These are phyloP conservation scores for Mesochorus sp. DNA, from an alignment of 2,888 invertebrate species.

Conservation along the genomic window DNA sequence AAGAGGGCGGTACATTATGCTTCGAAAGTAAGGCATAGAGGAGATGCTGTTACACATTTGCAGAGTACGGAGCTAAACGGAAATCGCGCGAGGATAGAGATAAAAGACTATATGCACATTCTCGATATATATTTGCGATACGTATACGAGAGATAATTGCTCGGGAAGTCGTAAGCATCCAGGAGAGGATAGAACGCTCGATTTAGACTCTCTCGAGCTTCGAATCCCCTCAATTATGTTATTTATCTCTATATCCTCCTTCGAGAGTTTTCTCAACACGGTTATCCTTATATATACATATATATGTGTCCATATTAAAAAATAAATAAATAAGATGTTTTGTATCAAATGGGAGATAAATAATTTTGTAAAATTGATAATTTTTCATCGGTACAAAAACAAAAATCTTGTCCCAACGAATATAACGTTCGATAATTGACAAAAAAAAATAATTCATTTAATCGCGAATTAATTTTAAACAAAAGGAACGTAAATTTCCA, in stretches of 20 bases:
- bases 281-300: too few relatives aligned
- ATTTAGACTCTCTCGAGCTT: conserved; percentile 33
- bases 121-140: conserved; percentile 11
- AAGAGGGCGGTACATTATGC: conserved; percentile 22
- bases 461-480: too few relatives aligned
- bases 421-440: too few relatives aligned
- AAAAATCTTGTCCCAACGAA: too few relatives aligned
- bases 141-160: conserved; percentile 42
- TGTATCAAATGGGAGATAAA: too few relatives aligned
- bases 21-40: conserved; percentile 47
- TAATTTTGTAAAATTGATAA: too few relatives aligned
- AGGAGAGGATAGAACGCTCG: conserved; percentile 6
- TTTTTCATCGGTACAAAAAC: too few relatives aligned
- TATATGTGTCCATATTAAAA: too few relatives aligned
- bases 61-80: conserved; percentile 23
- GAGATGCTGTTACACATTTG: conserved; percentile 26
- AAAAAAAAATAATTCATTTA: too few relatives aligned
- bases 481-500: too few relatives aligned
- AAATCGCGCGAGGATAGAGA: conserved; percentile 32
- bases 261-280: not conserved
- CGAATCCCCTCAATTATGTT: conserved; percentile 42
- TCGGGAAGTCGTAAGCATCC: conserved; percentile 36
- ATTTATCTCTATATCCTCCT: conserved; percentile 30
- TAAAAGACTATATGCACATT: conserved; percentile 5
- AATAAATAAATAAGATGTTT: too few relatives aligned